Evolutionary conservation across 2,888 invertebrate species (phyloP).

Genomic region (Ptychoptera contaminata): DNA sequence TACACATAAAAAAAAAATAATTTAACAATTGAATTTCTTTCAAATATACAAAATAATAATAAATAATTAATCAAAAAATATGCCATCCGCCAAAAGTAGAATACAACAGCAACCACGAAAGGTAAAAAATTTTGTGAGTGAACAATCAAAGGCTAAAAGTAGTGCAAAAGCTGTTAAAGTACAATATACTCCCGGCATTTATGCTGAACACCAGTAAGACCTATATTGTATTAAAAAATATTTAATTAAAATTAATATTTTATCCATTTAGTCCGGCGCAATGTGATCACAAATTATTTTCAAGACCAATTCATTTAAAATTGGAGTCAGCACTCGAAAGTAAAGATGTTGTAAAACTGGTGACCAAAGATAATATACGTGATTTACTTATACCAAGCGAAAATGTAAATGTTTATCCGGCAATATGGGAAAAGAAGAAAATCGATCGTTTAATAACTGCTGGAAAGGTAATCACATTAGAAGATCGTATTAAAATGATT

Average conservation of each 20-base stretch:
- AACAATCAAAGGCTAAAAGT: neutral
- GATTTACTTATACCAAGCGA: slow-evolving; percentile 1
- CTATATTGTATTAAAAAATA: neutral
- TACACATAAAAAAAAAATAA: too few relatives aligned
- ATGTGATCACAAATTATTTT: slow-evolving; percentile 1
- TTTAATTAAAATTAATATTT: neutral
- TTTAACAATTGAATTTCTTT: too few relatives aligned
- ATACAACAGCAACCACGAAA: too few relatives aligned
- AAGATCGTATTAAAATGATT: slow-evolving; percentile 32
- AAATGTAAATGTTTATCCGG: slow-evolving; percentile 30
- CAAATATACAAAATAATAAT: too few relatives aligned
- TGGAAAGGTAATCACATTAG: slow-evolving; percentile 36
- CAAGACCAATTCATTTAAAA: slow-evolving; percentile 4
- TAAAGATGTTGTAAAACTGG: neutral
- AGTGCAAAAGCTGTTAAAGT: neutral
- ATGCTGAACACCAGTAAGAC: slow-evolving; percentile 1
- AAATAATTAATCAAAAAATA: too few relatives aligned
- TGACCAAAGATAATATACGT: slow-evolving; percentile 2
- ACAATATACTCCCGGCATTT: neutral
- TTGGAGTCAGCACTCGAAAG: neutral
- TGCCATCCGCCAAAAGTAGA: too few relatives aligned
- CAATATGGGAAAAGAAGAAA: slow-evolving; percentile 41
- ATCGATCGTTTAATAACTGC: slow-evolving; percentile 41
- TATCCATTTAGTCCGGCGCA: neutral
- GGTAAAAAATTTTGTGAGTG: neutral